Evolutionary conservation across 2,113 vertebrate species (phyloP), one percentile per base, ranked within the genome.

Genomic region (Eurystomus gularis): DNA sequence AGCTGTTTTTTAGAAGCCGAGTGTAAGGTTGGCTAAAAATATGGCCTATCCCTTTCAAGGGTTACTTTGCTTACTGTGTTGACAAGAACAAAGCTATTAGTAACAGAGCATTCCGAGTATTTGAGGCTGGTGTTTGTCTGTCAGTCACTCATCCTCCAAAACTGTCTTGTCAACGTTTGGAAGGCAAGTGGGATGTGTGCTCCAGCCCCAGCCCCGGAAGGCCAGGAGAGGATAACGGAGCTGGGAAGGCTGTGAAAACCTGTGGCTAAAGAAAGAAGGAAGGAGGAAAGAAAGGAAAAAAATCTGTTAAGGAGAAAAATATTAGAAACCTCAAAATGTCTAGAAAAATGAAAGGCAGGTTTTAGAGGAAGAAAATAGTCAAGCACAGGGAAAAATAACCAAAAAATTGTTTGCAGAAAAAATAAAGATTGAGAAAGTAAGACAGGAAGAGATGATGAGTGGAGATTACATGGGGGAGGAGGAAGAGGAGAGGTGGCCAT

Each of bases 1-100:
- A 77, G 40, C 61, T 81, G 6, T 44, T 78, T 95, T 92, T 92
- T 75, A 71, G 80, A 83, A 86, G 64, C 55, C 19, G 52, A 81
- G 69, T 88, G 95, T 90, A 86, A 93, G 60, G 86, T 68, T 94
- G 88, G 71, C 94, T 96, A 97, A 96, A 96, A 95, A 96, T 93
- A 94, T 6, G 69, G 79, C 90, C 86, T 86, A 62, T 78, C 80
- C 72, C 80, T 93, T 90, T 70, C 86, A 35, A 60, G 92, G 92
- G 85, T 81, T 90, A 86, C 90, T 95, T 90, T 86, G 79, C 93
- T 86, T 75, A 77, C 29, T 15, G 90, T n/a, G 86, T 51, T 90
- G 92, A 94, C 94, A 93, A 73, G 92, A 94, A 72, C 80, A 92
- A 97, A 95, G 88, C 93, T 86, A 90, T 88, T 91, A 82, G 93